Evolutionary conservation across 2,888 invertebrate species (phyloP).

Genomic region (Nymphalis c-album): DNA sequence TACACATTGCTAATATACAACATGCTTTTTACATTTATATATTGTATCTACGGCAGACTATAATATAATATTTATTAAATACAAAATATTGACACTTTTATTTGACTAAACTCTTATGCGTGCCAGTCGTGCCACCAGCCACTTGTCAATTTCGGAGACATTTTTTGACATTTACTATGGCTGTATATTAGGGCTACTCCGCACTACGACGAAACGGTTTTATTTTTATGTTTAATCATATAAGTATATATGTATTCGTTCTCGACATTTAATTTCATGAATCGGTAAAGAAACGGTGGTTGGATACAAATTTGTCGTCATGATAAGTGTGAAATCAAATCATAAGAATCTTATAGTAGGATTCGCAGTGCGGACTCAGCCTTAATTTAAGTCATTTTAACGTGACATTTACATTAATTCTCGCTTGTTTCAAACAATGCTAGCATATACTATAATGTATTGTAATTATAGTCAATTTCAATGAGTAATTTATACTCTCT

Average conservation of each 20-base stretch:
- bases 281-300: no score
- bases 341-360: not conserved
- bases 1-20: slow-evolving; percentile 77
- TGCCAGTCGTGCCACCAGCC: slow-evolving; percentile 5
- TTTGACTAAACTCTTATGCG: slow-evolving; percentile 24
- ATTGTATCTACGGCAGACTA: slow-evolving; percentile 59
- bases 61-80: slow-evolving; percentile 57
- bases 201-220: no score
- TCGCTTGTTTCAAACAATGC: slow-evolving; percentile 4
- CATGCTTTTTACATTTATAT: slow-evolving; percentile 77
- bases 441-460: slow-evolving; percentile 1
- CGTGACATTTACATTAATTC: not conserved
- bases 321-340: not conserved
- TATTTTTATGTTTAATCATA: no score
- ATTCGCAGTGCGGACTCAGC: not conserved
- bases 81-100: slow-evolving; percentile 52
- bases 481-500: not conserved
- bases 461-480: slow-evolving; percentile 1
- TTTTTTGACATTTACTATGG: not conserved
- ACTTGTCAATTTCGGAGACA: slow-evolving; percentile 4
- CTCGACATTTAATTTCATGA: no score
- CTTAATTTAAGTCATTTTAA: not conserved
- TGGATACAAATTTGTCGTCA: no score
- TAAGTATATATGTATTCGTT: no score
- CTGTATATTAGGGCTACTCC: not conserved